phyloP scores from a whole-genome alignment of 2,888 invertebrate genomes.

The Megastigmus dorsalis region DNA sequence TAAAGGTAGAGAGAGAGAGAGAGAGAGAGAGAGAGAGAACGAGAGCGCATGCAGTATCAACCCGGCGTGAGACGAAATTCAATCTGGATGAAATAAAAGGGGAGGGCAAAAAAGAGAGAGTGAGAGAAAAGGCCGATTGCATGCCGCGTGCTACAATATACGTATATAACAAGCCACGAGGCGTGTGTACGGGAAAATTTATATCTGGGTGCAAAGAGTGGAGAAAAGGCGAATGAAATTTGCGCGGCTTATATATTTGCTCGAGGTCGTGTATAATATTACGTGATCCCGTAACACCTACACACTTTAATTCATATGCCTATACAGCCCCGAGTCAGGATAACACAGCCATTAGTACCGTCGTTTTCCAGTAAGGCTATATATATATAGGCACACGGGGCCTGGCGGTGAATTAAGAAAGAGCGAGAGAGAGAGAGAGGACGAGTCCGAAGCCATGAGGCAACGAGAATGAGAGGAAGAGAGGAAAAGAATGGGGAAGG shows the following conservation, averaged over 20 bases:
- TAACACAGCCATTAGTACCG: slow-evolving; percentile 10
- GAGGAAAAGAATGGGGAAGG: slow-evolving; percentile 16
- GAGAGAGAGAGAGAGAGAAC: slow-evolving; percentile 32
- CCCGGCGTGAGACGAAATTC: slow-evolving; percentile 62
- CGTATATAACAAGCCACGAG: not conserved
- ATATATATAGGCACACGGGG: too few species aligned
- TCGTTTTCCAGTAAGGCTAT: not conserved
- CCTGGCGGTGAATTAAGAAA: too few species aligned
- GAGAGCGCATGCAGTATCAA: slow-evolving; percentile 54
- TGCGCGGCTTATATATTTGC: slow-evolving; percentile 3
- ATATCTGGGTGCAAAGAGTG: not conserved
- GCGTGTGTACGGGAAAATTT: too few species aligned
- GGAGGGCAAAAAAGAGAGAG: slow-evolving; percentile 40
- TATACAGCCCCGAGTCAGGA: too few species aligned
- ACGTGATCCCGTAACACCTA: too few species aligned
- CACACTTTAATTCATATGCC: too few species aligned
- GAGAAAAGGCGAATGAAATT: not conserved
- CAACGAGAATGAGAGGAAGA: not conserved
- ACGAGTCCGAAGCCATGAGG: too few species aligned
- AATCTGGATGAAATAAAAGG: slow-evolving; percentile 62
- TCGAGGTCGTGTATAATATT: not conserved
- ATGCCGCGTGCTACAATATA: too few species aligned
- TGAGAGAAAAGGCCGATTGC: slow-evolving; percentile 8
- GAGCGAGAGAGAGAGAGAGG: not conserved
- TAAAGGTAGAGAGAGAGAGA: not conserved